Evolutionary conservation across 2,797 vertebrate species (phyloP).

Genomic region (Sebastes itinus): DNA sequence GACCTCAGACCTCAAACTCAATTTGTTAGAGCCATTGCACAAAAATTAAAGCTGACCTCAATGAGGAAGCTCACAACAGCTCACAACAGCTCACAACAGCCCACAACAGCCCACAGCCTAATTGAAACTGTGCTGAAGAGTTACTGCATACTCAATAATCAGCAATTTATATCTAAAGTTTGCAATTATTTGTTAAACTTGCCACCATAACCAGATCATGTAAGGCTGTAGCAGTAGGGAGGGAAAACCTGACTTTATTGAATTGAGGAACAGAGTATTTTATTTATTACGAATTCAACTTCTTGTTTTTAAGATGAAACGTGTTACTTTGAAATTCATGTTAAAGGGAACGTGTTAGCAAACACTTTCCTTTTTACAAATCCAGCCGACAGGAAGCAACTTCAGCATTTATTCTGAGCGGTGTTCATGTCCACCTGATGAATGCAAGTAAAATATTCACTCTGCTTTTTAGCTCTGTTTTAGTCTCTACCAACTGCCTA

Average conservation of each 20-base stretch:
- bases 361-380: too few species aligned
- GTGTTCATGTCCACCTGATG: too few species aligned
- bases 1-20: neutral
- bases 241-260: too few species aligned
- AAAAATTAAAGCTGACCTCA: neutral
- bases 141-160: neutral
- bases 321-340: too few species aligned
- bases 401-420: too few species aligned
- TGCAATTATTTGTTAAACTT: neutral
- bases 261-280: too few species aligned
- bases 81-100: neutral
- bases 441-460: neutral
- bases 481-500: neutral
- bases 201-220: too few species aligned
- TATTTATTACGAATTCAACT: too few species aligned
- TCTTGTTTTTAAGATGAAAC: too few species aligned
- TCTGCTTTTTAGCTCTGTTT: neutral
- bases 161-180: neutral
- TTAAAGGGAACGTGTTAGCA: too few species aligned
- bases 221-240: too few species aligned
- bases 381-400: too few species aligned
- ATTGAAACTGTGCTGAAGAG: neutral
- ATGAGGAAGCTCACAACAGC: conserved; percentile 4
- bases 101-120: neutral
- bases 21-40: neutral